A percentile compares a stretch with the other conserved stretches of the same genome.
phyloP scores from a whole-genome alignment of 2,888 invertebrate species.

The Hirtodrosophila cameraria region DNA sequence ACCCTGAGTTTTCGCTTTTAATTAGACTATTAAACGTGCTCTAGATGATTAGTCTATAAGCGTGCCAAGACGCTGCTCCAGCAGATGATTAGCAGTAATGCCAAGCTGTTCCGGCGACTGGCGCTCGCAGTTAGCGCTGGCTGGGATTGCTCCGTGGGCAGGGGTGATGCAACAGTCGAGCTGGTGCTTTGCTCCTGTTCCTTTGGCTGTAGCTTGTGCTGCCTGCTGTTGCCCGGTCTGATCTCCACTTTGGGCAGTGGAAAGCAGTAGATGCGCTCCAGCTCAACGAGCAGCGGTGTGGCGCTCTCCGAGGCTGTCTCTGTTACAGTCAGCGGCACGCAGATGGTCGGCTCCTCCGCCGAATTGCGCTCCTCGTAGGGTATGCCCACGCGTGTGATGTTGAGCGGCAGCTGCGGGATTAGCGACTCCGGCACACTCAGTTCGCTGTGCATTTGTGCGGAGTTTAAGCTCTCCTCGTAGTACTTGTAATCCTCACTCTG shows the following conservation, averaged over 20 bases:
- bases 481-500: conserved; percentile 61
- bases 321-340: conserved; percentile 74
- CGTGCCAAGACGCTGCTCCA: conserved; percentile 18
- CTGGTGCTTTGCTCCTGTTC: conserved; percentile 21
- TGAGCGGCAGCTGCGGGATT: conserved; percentile 67
- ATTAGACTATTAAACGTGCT: conserved; percentile 27
- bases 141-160: conserved; percentile 24
- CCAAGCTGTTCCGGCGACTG: neutral
- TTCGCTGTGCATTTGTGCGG: conserved; percentile 68
- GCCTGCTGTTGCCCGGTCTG: conserved; percentile 40
- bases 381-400: conserved; percentile 76
- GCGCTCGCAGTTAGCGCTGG: conserved; percentile 20
- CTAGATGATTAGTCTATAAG: conserved; percentile 28
- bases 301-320: conserved; percentile 66
- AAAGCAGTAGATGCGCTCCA: conserved; percentile 79
- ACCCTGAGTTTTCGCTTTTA: too few relatives aligned
- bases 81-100: conserved; percentile 31
- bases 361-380: conserved; percentile 76
- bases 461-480: conserved; percentile 56
- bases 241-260: conserved; percentile 75
- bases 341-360: conserved; percentile 75
- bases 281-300: conserved; percentile 56
- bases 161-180: conserved; percentile 7
- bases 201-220: conserved; percentile 16
- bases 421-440: conserved; percentile 68